Evolutionary conservation across 2,888 invertebrate genomes (phyloP), one percentile per base, ranked within the genome.

Genomic region (Brachyptera putata): DNA sequence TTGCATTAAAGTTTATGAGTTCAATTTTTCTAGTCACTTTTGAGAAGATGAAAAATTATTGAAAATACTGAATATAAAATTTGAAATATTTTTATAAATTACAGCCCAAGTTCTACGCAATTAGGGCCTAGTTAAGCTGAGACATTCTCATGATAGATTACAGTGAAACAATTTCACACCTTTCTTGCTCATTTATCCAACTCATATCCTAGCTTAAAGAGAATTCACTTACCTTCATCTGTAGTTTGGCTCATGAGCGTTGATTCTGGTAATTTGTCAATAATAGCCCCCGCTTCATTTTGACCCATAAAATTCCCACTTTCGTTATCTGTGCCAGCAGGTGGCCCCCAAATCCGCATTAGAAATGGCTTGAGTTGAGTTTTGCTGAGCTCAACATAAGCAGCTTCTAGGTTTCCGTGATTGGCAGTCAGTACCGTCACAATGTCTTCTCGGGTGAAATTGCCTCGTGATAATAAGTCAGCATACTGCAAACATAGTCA

Each of bases 291-390:
- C 34, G 5, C 21, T 13, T 14, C 46, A 36, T 41, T 50, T 16
- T 50, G 49, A 21, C 53, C 36, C 66, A 60, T 66, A 53, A 65
- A 65, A 64, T 67, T 70, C 67, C 72, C 78, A 71, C 81, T 79
- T 68, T 87, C 85, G 69, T 87, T 87, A 69, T 87, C 87, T 65
- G 81, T 82, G 65, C 85, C 86, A 18, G 84, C 84, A 7, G 71
- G 71, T 61, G 87, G 86, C 62, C 87, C 87, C 86, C 87, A 89
- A 68, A 89, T 88, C 71, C 86, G 78, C 86, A 88, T 87, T 65
- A 89, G 75, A 77, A 89, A 89, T 50, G 89, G 89, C 72, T 87
- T 88, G 63, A 88, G 75, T 71, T 88, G 87, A 65, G 84, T 84
- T 71, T 87, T 87, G 69, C 84, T 86, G 61, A 89, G 76, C 71